phyloP scores from a whole-genome alignment of 2,797 vertebrate species.

The Sebastes glaucus region DNA sequence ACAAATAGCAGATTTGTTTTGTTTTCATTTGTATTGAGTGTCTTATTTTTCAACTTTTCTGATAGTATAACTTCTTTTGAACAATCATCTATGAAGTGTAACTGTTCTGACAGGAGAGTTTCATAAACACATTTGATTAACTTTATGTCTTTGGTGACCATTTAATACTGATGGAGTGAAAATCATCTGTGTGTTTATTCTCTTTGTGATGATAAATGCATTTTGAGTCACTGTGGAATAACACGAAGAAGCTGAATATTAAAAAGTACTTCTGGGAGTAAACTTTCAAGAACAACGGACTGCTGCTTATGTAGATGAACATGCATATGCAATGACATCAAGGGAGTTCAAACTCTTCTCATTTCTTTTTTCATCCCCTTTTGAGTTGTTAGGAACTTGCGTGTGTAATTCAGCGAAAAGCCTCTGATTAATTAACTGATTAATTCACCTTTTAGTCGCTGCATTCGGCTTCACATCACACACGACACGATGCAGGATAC shows the following conservation, averaged over 20 bases:
- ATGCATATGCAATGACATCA: slow-evolving; percentile 18
- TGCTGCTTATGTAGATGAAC: not conserved
- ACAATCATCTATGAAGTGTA: not conserved
- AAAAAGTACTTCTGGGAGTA: not conserved
- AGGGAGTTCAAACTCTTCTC: not conserved
- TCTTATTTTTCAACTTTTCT: not conserved
- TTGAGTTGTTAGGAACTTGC: slow-evolving; percentile 8
- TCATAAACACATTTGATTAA: not conserved
- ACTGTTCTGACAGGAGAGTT: not conserved
- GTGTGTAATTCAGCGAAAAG: slow-evolving; percentile 20
- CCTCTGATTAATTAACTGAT: slow-evolving; percentile 62
- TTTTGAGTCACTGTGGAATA: not conserved
- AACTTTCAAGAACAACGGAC: slow-evolving; percentile 4
- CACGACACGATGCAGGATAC: slow-evolving; percentile 9
- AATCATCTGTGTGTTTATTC: not conserved
- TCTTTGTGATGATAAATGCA: not conserved
- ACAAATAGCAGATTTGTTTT: not conserved
- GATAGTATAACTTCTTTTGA: not conserved
- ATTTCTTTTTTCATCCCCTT: slow-evolving; percentile 2
- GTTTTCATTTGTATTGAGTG: not conserved
- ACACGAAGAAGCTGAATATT: not conserved
- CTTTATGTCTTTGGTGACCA: not conserved
- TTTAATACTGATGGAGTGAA: not conserved
- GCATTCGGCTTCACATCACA: slow-evolving; percentile 9
- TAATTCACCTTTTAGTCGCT: slow-evolving; percentile 48